These are phyloP conservation scores for Acanthosepion pharaonis DNA, from an alignment of 2,888 invertebrate species.

Conservation along the genomic window DNA sequence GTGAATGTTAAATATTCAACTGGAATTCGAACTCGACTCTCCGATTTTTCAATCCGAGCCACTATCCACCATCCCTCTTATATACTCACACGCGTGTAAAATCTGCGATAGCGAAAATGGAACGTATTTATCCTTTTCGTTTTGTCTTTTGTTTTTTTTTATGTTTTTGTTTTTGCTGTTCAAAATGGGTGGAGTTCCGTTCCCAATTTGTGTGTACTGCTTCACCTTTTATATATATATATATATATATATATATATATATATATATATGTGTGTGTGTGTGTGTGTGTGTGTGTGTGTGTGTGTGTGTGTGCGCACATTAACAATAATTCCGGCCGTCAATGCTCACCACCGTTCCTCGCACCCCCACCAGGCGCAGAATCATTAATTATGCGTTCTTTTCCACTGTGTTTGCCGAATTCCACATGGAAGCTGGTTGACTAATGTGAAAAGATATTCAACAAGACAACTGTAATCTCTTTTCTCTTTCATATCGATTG, in stretches of 20 bases:
- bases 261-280: too few species aligned
- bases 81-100: neutral
- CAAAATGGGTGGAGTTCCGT: too few species aligned
- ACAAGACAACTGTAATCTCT: constrained; percentile 33
- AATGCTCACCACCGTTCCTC: neutral
- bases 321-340: neutral
- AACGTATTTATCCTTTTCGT: too few species aligned
- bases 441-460: neutral
- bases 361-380: neutral
- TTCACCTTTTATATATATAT: neutral
- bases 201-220: too few species aligned
- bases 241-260: neutral
- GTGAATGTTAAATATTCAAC: too few species aligned
- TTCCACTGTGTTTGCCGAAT: neutral
- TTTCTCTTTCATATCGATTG: neutral
- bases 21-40: too few species aligned
- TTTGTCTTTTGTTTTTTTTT: too few species aligned
- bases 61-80: too few species aligned
- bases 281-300: too few species aligned
- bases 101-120: too few species aligned
- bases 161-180: too few species aligned
- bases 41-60: too few species aligned
- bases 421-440: neutral
- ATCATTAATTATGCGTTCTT: neutral
- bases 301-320: neutral